These are phyloP conservation scores for Riparia riparia DNA, from an alignment of 2,113 vertebrate genomes.

Conservation along the genomic window DNA sequence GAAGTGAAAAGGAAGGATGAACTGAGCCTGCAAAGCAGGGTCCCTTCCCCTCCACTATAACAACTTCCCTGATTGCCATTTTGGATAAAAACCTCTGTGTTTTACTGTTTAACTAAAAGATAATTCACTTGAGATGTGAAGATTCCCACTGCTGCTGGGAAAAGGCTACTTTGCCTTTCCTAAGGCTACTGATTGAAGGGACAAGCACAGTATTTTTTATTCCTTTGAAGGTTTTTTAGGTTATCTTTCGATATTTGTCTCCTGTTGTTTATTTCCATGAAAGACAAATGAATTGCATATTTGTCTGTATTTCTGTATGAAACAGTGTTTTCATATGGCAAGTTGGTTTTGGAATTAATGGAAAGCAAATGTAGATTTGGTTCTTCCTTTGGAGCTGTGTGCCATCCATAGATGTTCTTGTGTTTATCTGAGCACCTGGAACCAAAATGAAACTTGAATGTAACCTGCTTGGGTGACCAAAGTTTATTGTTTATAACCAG, in stretches of 20 bases:
- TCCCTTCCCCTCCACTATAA: not conserved
- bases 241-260: slow-evolving; percentile 31
- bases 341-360: not conserved
- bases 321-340: not conserved
- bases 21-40: not conserved
- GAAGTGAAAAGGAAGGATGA: not conserved
- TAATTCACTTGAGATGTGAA: not conserved
- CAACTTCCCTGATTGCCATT: not conserved
- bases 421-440: not conserved
- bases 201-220: not conserved
- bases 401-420: not conserved
- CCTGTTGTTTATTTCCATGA: not conserved
- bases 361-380: not conserved
- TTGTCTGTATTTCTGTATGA: not conserved
- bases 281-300: not conserved
- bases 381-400: not conserved
- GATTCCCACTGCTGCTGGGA: not conserved
- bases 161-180: not conserved
- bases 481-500: not conserved
- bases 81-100: not conserved
- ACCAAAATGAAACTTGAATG: not conserved
- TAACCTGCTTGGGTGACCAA: not conserved
- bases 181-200: not conserved
- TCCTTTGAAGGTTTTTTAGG: slow-evolving; percentile 25
- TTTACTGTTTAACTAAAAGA: not conserved